A percentile compares a stretch with the other conserved stretches of the same genome.
Evolutionary conservation across 53 echinoderm and acorn worm species (phyloP).

Genomic region (Actinopyga echinites): DNA sequence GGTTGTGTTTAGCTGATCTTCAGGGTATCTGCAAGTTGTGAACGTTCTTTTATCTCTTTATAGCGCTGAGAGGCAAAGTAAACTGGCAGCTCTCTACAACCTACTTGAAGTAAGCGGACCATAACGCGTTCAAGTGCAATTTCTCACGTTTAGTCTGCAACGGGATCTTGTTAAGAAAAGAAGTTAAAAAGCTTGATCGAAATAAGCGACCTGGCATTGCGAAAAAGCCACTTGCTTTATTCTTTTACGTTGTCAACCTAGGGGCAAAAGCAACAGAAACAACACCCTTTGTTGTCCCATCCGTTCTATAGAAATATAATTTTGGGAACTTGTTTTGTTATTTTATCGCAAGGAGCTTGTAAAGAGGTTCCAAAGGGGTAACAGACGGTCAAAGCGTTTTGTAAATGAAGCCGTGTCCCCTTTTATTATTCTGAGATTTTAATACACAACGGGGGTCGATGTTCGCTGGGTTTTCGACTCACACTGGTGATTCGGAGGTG

Average conservation of each 20-base stretch:
- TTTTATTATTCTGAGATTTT: conserved; percentile 24
- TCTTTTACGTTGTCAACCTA: conserved; percentile 27
- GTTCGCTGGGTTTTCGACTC: conserved; percentile 27
- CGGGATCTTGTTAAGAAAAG: conserved; percentile 10
- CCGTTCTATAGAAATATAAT: conserved; percentile 27
- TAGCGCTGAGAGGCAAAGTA: conserved; percentile 30
- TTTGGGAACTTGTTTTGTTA: conserved; percentile 40
- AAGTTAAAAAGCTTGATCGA: conserved; percentile 16
- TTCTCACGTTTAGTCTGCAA: conserved; percentile 34
- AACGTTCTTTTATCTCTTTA: conserved; percentile 5
- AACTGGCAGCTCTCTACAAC: conserved; percentile 21
- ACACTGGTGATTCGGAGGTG: conserved; percentile 3
- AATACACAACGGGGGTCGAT: conserved; percentile 27
- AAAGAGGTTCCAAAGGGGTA: conserved; percentile 35
- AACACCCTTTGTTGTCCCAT: conserved; percentile 40
- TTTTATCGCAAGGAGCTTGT: conserved; percentile 34
- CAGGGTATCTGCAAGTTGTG: conserved; percentile 13
- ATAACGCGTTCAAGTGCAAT: conserved; percentile 32
- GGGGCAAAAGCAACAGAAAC: conserved; percentile 36
- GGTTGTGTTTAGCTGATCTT: neutral
- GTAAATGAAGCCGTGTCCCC: conserved; percentile 4
- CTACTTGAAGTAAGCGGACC: conserved; percentile 28
- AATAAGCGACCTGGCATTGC: conserved; percentile 27
- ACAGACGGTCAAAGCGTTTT: conserved; percentile 12
- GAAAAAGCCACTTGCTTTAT: conserved; percentile 19